Evolutionary conservation across 2,888 invertebrate genomes (phyloP).

Genomic region (Pyrochroa serraticornis): DNA sequence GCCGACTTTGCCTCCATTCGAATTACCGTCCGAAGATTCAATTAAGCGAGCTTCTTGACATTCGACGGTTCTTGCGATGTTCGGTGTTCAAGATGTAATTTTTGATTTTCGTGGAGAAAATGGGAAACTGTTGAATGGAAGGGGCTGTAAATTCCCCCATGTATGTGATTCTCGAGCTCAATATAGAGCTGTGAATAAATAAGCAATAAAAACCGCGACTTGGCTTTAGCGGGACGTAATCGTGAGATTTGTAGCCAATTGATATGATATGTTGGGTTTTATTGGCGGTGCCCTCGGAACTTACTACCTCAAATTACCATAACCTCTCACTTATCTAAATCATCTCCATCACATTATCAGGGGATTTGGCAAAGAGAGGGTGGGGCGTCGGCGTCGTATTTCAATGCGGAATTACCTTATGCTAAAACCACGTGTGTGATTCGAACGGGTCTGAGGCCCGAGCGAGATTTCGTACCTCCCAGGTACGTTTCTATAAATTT

Average conservation of each 20-base stretch:
- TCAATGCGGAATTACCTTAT: slow-evolving; percentile 14
- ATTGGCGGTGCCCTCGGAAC: slow-evolving; percentile 17
- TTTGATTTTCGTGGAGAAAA: neutral
- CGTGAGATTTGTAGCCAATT: slow-evolving; percentile 50
- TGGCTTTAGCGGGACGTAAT: slow-evolving; percentile 41
- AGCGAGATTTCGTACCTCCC: neutral
- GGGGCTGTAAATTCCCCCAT: slow-evolving; percentile 11
- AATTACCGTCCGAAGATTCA: too few species aligned
- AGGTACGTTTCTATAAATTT: slow-evolving; percentile 1
- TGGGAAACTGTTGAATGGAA: slow-evolving; percentile 2
- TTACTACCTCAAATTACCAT: slow-evolving; percentile 28
- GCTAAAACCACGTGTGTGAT: slow-evolving; percentile 13
- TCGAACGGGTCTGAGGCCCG: neutral
- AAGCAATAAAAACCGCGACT: slow-evolving; percentile 30
- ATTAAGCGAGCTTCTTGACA: too few species aligned
- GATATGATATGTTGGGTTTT: slow-evolving; percentile 43
- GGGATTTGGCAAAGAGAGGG: slow-evolving; percentile 2
- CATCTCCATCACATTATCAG: slow-evolving; percentile 12
- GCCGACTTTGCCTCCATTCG: too few species aligned
- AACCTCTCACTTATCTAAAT: slow-evolving; percentile 23
- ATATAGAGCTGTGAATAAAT: slow-evolving; percentile 22
- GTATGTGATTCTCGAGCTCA: slow-evolving; percentile 12
- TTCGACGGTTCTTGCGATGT: too few species aligned
- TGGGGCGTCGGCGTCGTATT: slow-evolving; percentile 12
- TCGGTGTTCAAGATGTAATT: too few species aligned